These are phyloP conservation scores for Thysanoteuthis rhombus DNA, from an alignment of 2,888 invertebrate species.

Conservation along the genomic window DNA sequence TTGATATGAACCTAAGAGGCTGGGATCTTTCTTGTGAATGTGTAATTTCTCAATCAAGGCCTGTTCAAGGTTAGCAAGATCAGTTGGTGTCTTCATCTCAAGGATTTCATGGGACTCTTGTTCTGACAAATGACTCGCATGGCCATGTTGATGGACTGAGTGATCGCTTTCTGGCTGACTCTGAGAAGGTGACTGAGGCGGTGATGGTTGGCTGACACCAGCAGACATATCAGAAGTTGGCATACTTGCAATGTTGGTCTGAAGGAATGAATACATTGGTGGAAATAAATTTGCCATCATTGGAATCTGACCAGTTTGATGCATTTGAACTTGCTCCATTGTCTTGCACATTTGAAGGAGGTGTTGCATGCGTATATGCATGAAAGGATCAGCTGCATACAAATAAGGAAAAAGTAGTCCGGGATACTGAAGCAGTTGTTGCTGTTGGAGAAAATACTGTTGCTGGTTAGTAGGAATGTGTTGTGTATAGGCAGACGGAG, in stretches of 20 bases:
- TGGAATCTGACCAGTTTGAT: conserved; percentile 35
- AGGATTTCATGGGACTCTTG: conserved; percentile 38
- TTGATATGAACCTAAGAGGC: conserved; percentile 35
- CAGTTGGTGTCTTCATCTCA: conserved; percentile 42
- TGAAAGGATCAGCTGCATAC: conserved; percentile 39
- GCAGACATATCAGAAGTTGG: conserved; percentile 40
- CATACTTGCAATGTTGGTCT: conserved; percentile 34
- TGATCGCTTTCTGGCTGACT: conserved; percentile 33
- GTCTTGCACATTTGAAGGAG: conserved; percentile 40
- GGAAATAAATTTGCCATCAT: conserved; percentile 38
- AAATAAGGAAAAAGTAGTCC: conserved; percentile 32
- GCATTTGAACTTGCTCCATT: conserved; percentile 38
- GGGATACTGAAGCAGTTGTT: conserved; percentile 27
- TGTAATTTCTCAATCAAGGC: conserved; percentile 62
- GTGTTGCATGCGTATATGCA: conserved; percentile 43
- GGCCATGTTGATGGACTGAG: conserved; percentile 39
- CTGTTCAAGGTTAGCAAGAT: conserved; percentile 58
- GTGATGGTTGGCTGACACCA: conserved; percentile 44
- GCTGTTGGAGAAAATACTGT: conserved; percentile 29
- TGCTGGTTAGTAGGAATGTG: conserved; percentile 38
- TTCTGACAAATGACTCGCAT: conserved; percentile 36
- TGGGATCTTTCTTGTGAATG: conserved; percentile 44
- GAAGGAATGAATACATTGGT: conserved; percentile 41
- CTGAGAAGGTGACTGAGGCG: conserved; percentile 55
- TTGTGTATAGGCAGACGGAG: conserved; percentile 34